These are phyloP conservation scores for Galeruca laticollis DNA, from an alignment of 2,888 invertebrate genomes.

Conservation along the genomic window DNA sequence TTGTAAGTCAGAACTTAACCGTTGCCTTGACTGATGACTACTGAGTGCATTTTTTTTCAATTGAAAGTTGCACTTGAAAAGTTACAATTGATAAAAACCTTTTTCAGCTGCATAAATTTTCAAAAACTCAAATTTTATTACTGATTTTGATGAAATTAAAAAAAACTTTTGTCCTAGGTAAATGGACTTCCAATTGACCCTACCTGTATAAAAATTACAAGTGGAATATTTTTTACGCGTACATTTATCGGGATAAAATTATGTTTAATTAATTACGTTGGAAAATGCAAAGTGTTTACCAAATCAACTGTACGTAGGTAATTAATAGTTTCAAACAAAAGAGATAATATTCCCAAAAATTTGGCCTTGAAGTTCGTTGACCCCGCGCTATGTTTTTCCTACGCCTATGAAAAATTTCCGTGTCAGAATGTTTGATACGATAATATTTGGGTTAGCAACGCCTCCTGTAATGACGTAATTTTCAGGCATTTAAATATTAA, in stretches of 20 bases:
- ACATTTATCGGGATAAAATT: too few relatives aligned
- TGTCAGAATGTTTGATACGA: slow-evolving; percentile 44
- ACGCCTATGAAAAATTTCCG: slow-evolving; percentile 37
- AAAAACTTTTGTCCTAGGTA: too few relatives aligned
- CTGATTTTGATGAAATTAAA: too few relatives aligned
- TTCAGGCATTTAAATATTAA: slow-evolving; percentile 46
- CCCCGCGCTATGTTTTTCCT: slow-evolving; percentile 26
- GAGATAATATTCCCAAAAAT: slow-evolving; percentile 27
- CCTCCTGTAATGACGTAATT: slow-evolving; percentile 45
- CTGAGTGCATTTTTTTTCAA: too few relatives aligned
- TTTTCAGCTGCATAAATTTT: too few relatives aligned
- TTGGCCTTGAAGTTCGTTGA: slow-evolving; percentile 37
- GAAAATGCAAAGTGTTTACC: slow-evolving; percentile 22
- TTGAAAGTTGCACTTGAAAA: too few relatives aligned
- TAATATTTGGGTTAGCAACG: slow-evolving; percentile 48
- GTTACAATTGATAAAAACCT: too few relatives aligned
- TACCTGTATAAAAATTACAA: too few relatives aligned
- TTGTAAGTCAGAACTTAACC: too few relatives aligned
- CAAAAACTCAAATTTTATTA: too few relatives aligned
- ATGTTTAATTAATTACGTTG: not conserved
- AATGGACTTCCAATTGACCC: too few relatives aligned
- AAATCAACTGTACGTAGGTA: slow-evolving; percentile 23
- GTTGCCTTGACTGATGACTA: too few relatives aligned
- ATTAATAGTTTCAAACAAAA: slow-evolving; percentile 21
- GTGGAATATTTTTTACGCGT: not conserved